Percentiles rank a stretch among this genome's conserved stretches.
Conservation (phyloP, 2,113 vertebrate species). For the Hypomesus transpacificus region DNA sequence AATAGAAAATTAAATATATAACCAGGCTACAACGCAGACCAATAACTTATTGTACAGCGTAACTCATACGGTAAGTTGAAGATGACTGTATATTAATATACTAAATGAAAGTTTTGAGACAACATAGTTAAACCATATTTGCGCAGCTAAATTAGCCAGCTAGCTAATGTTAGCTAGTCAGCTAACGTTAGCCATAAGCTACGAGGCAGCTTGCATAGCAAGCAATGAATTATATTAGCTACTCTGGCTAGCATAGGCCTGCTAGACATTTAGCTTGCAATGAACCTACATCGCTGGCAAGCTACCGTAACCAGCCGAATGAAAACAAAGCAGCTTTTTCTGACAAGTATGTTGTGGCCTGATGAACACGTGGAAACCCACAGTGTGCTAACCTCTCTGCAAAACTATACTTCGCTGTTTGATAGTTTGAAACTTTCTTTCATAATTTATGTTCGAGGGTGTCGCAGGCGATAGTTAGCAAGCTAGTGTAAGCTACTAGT, state of each 20-base stretch:
- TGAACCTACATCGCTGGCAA: background rate
- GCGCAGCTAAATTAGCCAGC: constrained; percentile 9
- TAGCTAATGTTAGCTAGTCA: constrained; percentile 2
- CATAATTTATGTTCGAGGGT: background rate
- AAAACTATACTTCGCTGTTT: background rate
- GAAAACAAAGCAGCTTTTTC: constrained; percentile 8
- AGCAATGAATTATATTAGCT: no score
- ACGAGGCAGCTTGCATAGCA: constrained; percentile 1
- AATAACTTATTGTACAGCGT: constrained; percentile 15
- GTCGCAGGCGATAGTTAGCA: background rate
- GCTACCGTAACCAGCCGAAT: constrained; percentile 1
- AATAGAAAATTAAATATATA: constrained; percentile 32
- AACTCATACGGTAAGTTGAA: constrained; percentile 34
- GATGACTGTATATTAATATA: constrained; percentile 16
- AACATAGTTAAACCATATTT: constrained; percentile 12
- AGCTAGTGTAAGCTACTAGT: background rate
- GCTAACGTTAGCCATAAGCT: constrained; percentile 15
- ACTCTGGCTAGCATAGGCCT: background rate
- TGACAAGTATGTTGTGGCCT: constrained; percentile 1
- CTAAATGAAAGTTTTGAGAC: background rate
- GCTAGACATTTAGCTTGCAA: no score
- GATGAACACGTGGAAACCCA: background rate
- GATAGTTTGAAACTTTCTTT: background rate
- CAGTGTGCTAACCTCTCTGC: background rate
- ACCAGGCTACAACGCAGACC: constrained; percentile 1